Evolutionary conservation across 2,797 vertebrate species (phyloP).

Genomic region (Spea hammondii): DNA sequence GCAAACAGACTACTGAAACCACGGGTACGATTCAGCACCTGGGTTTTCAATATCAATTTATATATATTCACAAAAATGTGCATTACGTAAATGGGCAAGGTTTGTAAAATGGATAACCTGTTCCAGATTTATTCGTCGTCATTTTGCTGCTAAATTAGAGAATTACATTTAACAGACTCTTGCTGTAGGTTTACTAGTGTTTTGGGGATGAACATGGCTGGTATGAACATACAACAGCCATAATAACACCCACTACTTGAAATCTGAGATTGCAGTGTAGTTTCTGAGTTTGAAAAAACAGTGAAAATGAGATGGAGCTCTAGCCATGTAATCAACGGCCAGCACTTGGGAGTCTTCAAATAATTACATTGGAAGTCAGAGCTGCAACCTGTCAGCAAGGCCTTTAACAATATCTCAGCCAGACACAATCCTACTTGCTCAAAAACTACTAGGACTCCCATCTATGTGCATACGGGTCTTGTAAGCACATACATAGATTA

Average conservation of each 20-base stretch:
- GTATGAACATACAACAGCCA: too few relatives aligned
- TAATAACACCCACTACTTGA: background rate
- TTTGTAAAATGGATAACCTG: too few relatives aligned
- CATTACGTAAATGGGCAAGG: too few relatives aligned
- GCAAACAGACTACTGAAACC: too few relatives aligned
- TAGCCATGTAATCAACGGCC: background rate
- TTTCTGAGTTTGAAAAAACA: background rate
- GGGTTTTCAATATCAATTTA: too few relatives aligned
- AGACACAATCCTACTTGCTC: constrained; percentile 18
- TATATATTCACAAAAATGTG: too few relatives aligned
- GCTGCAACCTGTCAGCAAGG: constrained; percentile 17
- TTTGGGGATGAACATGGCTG: too few relatives aligned
- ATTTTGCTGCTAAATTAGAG: too few relatives aligned
- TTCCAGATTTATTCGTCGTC: too few relatives aligned
- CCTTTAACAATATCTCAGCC: background rate
- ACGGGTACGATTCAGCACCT: too few relatives aligned
- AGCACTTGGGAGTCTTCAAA: background rate
- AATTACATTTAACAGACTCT: too few relatives aligned
- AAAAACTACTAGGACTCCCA: background rate
- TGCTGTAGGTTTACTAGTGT: too few relatives aligned
- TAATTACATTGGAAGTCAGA: background rate
- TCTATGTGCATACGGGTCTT: background rate
- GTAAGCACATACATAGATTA: background rate
- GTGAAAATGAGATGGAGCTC: background rate
- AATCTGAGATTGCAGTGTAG: background rate